Percentiles rank a stretch among this genome's conserved stretches.
These are phyloP conservation scores for Aethina tumida DNA, from an alignment of 1,140 invertebrate genomes.

Conservation along the genomic window DNA sequence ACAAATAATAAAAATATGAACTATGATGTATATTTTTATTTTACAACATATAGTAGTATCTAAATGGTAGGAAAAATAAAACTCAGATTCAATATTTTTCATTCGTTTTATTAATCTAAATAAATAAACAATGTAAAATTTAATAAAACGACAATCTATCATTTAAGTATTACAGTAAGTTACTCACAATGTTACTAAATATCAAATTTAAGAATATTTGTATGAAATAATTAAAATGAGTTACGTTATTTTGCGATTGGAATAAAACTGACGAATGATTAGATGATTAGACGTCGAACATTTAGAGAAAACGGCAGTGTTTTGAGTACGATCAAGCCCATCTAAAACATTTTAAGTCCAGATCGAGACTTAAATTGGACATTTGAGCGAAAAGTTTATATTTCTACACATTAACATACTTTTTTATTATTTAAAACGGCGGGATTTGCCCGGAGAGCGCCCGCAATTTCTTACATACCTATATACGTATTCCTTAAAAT, in stretches of 20 bases:
- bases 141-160: conserved; percentile 18
- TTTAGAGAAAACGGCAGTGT: conserved; percentile 31
- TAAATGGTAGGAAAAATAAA: no score
- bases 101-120: conserved; percentile 22
- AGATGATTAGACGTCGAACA: conserved; percentile 16
- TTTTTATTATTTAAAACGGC: conserved; percentile 3
- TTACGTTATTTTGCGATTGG: conserved; percentile 5
- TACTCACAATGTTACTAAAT: conserved; percentile 26
- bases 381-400: conserved; percentile 27
- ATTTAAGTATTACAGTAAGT: conserved; percentile 13
- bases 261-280: conserved; percentile 4
- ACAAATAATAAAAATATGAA: no score
- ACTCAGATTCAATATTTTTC: conserved; percentile 7
- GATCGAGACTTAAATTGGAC: conserved; percentile 21
- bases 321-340: conserved; percentile 29
- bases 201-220: conserved; percentile 23
- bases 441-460: not conserved
- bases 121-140: conserved; percentile 24
- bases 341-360: conserved; percentile 21
- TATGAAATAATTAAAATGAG: not conserved
- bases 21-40: no score
- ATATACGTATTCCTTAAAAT: conserved; percentile 1
- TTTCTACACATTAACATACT: conserved; percentile 18
- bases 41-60: no score
- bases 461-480: conserved; percentile 2